A percentile compares a stretch with the other conserved stretches of the same genome.
Evolutionary conservation across 1,140 invertebrate species (phyloP).

Genomic region (Drosophila sulfurigaster): DNA sequence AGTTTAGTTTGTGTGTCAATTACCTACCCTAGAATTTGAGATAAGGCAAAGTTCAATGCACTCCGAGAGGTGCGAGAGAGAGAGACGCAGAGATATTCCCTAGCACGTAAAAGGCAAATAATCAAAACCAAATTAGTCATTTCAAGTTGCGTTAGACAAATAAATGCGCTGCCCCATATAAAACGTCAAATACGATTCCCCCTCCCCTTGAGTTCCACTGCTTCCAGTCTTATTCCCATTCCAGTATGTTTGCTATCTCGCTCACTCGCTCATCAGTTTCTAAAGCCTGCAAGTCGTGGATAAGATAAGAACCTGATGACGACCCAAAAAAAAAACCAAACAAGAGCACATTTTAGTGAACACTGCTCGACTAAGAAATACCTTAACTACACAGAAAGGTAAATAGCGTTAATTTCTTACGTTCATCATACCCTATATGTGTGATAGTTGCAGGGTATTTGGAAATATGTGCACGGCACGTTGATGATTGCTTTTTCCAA

Average conservation of each 20-base stretch:
- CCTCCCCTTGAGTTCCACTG: background rate
- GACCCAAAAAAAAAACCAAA: slow-evolving; percentile 32
- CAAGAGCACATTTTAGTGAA: background rate
- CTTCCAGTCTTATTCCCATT: background rate
- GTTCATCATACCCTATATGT: too few relatives aligned
- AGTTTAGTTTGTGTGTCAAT: slow-evolving; percentile 10
- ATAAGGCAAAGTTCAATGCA: slow-evolving; percentile 49
- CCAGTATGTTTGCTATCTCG: background rate
- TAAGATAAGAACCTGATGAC: slow-evolving; percentile 46
- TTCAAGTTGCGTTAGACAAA: slow-evolving; percentile 39
- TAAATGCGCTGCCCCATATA: slow-evolving; percentile 27
- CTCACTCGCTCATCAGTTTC: background rate
- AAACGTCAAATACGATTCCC: slow-evolving; percentile 3
- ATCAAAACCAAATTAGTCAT: slow-evolving; percentile 48
- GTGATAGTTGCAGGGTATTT: too few relatives aligned
- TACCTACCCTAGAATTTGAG: slow-evolving; percentile 14
- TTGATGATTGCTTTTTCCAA: too few relatives aligned
- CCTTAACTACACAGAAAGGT: background rate
- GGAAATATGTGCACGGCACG: too few relatives aligned
- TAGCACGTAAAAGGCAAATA: slow-evolving; percentile 29
- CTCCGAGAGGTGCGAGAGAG: slow-evolving; percentile 5
- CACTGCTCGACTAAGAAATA: background rate
- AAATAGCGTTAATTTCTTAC: background rate
- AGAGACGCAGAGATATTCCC: background rate
- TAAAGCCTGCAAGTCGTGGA: slow-evolving; percentile 28